Percentiles rank a stretch among this genome's conserved stretches.
These are phyloP conservation scores for Engystomops pustulosus DNA, from an alignment of 2,113 vertebrate genomes.

Conservation along the genomic window DNA sequence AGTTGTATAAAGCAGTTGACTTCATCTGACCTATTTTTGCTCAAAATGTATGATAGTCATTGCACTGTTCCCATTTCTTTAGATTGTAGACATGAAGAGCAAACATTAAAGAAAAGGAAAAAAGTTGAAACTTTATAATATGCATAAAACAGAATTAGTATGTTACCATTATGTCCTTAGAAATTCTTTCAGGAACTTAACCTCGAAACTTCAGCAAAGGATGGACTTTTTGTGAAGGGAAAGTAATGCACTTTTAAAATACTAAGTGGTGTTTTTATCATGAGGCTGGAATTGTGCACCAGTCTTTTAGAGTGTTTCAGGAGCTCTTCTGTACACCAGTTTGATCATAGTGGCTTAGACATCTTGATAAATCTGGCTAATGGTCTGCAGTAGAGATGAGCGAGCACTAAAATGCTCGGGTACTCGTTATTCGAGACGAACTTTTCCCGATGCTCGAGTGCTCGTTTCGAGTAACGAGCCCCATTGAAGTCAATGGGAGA, in stretches of 20 bases:
- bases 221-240: not conserved
- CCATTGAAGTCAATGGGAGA: no score
- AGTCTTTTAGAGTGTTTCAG: no score
- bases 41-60: slow-evolving; percentile 27
- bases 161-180: not conserved
- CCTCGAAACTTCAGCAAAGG: not conserved
- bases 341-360: no score
- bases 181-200: not conserved
- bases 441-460: no score
- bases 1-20: slow-evolving; percentile 62
- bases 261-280: no score
- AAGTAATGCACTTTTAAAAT: not conserved
- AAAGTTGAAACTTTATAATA: not conserved
- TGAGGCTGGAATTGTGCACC: no score
- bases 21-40: slow-evolving; percentile 52
- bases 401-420: no score
- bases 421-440: no score
- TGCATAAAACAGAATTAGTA: not conserved
- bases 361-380: no score
- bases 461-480: no score
- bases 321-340: no score
- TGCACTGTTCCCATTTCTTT: slow-evolving; percentile 7
- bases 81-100: slow-evolving; percentile 6
- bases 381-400: no score
- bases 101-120: not conserved